A percentile compares a stretch with the other conserved stretches of the same genome.
These are phyloP conservation scores for Ophion costatus DNA, from an alignment of 2,888 invertebrate genomes.

Conservation along the genomic window DNA sequence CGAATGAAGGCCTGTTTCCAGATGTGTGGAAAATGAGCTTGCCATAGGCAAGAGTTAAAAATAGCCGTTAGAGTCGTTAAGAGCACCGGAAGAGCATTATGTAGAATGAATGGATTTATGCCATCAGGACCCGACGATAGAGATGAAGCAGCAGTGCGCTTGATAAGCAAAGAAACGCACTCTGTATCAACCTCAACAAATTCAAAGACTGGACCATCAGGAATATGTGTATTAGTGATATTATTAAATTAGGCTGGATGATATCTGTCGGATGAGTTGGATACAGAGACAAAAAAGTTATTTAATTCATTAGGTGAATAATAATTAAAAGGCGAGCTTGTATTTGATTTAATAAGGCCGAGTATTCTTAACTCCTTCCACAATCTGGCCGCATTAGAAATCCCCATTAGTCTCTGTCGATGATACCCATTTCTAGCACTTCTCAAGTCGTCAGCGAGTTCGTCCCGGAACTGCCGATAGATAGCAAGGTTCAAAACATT, in stretches of 20 bases:
- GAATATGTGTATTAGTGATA: not conserved
- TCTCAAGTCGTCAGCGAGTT: not conserved
- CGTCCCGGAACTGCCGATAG: not conserved
- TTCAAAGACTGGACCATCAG: not conserved
- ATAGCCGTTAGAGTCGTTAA: not conserved
- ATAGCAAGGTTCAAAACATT: not conserved
- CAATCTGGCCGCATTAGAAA: not conserved
- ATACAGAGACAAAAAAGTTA: not conserved
- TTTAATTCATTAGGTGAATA: not conserved
- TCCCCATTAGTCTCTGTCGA: not conserved
- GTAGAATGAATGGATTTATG: not conserved
- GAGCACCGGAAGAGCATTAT: not conserved
- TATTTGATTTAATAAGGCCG: not conserved
- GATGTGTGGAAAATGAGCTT: not conserved
- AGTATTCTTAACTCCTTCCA: constrained; percentile 8
- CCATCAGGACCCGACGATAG: too few species aligned
- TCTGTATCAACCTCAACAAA: too few species aligned
- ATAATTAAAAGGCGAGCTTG: not conserved
- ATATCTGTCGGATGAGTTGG: not conserved
- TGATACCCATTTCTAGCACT: not conserved
- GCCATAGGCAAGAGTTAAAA: not conserved
- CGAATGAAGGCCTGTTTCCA: constrained; percentile 12
- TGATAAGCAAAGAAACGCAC: too few species aligned
- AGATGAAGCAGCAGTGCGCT: too few species aligned
- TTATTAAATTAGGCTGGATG: not conserved